Base-by-base conservation (phyloP, 2,113 vertebrate genomes). In the Megaceryle maxima region DNA sequence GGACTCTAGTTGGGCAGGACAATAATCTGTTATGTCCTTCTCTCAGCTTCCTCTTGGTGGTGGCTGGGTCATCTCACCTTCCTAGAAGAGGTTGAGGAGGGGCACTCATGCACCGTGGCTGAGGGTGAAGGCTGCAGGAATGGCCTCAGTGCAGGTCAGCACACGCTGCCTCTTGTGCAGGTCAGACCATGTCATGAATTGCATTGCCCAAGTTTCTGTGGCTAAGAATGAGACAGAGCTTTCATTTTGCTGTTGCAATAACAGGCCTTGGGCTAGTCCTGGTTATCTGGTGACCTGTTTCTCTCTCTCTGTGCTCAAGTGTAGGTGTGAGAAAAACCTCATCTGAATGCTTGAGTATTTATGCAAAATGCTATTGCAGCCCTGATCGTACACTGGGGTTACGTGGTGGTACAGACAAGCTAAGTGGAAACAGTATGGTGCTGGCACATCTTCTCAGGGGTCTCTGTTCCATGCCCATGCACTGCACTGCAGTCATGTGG, bases 171-270 rank as follows among this genome's bases (percentile, higher is more conserved):
- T 57, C 64, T 67, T 5, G 2, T 4, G 3, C 50, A 17, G 89
- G 41, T 69, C 83, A 91, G 59, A 17, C 43, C 69, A 13, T 37
- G 41, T 60, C 72, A 31, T 0, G 6, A 50, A 50, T 85, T 0
- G 8, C 70, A 25, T 74, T 75, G 51, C 76, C 73, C 60, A 88
- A 62, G 37, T 78, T 93, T 93, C 78, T 41, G 53, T 46, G 66
- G 29, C 75, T 93, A 50, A 66, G 75, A 57, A 82, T 4, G 59
- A 92, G 75, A 29, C 68, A 80, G 64, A 91, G 84, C 85, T 95
- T 87, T 96, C 87, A 63, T 95, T 91, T 75, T 85, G 56, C 73
- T 93, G 41, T 82, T 87, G 88, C 82, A 91, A 48, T 64, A 86
- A 25, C 7, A 87, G 70, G 83, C 89, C 83, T 88, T 95, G 75